Conservation (phyloP, 2,797 vertebrate species). For the Synanceia verrucosa region DNA sequence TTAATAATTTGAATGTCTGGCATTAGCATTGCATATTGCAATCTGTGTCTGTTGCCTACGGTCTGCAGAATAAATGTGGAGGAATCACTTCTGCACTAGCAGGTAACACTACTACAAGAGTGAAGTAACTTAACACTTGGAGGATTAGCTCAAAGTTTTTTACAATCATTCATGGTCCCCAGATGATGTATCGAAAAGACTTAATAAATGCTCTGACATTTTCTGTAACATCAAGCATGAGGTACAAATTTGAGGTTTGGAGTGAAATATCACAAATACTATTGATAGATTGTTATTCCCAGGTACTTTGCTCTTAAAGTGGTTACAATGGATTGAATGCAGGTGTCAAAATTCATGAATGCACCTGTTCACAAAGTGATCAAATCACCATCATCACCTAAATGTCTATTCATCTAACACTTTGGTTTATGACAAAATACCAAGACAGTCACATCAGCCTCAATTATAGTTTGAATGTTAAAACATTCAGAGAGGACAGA, state of each 20-base stretch:
- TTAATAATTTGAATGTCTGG: no score
- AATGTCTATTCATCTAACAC: not conserved
- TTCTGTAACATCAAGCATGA: not conserved
- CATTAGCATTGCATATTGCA: no score
- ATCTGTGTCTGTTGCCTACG: no score
- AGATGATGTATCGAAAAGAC: not conserved
- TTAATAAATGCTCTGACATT: not conserved
- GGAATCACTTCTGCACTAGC: no score
- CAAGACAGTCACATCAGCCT: not conserved
- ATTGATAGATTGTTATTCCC: not conserved
- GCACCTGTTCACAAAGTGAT: no score
- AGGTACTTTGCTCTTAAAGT: no score
- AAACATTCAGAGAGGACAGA: no score
- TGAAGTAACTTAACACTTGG: not conserved
- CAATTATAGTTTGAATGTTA: not conserved
- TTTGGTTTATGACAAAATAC: not conserved
- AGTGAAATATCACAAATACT: not conserved
- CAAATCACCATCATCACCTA: no score
- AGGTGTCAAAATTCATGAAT: no score
- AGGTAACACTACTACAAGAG: no score
- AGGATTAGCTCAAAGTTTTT: not conserved
- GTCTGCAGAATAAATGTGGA: no score
- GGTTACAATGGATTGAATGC: no score
- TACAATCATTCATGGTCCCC: not conserved
- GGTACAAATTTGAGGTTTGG: not conserved